Evolutionary conservation across 2,113 vertebrate genomes (phyloP), one percentile per base, ranked within the genome.

Genomic region (Mungos mungo): DNA sequence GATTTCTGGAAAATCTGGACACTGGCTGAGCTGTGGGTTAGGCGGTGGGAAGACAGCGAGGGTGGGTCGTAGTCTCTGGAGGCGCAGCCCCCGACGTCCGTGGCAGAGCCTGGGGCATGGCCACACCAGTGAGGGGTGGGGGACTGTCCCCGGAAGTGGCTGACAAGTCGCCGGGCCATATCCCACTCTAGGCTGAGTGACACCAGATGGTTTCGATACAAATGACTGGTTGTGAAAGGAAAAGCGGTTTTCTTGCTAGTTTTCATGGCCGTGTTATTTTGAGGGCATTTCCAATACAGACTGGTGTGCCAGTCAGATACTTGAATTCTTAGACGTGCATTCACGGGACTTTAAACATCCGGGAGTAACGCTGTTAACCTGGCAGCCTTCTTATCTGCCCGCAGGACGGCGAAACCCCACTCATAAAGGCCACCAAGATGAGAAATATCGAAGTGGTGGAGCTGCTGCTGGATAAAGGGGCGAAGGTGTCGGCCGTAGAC

Each of bases 341-440:
- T 54, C 57, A 16, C 31, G 4, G 84, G 90, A 74, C 23, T 25
- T n/a, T 13, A 29, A 47, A 9, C 52, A 19, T 25, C 25, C n/a
- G 25, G 76, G 33, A 68, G 16, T 29, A 19, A 74, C 60, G 38
- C 21, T 47, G 0, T 82, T 79, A 21, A 41, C 41, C 35, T 83
- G 52, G 14, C 60, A 31, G 50, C 10, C 33, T 79, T 35, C 33
- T 81, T 35, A 1, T 86, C 96, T 69, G 21, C 38, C 98, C 98
- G 79, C 94, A 99, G 99, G 99, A 99, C 13, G 99, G 99, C 38
- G 99, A 99, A 98, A 99, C 99, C 7, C 99, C 99, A 0, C 99
- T 99, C 83, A 99, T 99, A 98, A 99, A 99, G 98, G 99, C 99
- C 68, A 99, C 99, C 79, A 99, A 99, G 98, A 99, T 99, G 99